Base-by-base conservation (phyloP, 2,797 vertebrate species). In the Schizopygopsis pylzovi region DNA sequence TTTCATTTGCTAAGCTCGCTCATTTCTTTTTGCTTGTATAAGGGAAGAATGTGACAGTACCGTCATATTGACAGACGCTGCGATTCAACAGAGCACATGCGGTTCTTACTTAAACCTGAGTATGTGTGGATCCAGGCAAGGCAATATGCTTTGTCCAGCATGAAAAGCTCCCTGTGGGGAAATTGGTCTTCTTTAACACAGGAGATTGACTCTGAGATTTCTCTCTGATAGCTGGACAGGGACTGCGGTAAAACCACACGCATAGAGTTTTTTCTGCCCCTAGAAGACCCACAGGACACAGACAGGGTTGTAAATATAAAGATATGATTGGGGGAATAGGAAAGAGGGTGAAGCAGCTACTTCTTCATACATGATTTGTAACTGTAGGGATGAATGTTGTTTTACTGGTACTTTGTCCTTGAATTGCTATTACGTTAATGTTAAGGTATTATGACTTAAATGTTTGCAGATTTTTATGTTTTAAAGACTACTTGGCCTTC, bases 181-280 rank as follows among this genome's bases (percentile, higher is more conserved):
- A 56, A 43, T 94, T 81, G 89, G 90, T 93, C 92, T 87, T 84
- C 92, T 91, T 91, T 91, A 85, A 89, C 90, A 89, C 86, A 16
- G 86, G 85, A 88, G 86, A 83, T 85, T 87, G 87, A 88, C 81
- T 79, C 61, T 59, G 88, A 82, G 56, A 78, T 87, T 80, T 79
- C 77, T 59, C 70, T 47, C 37, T 80, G 87, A 88, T 79, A 52
- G 85, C 88, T 82, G 68, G 67, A 78, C 54, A 45, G 83, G 79
- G 71, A 86, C 83, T 45, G 52, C 16, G n/a, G 76, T 84, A 81
- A 84, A 87, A 87, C 82, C 83, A 81, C 86, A 87, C 85, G 81
- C 79, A 78, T 22, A 65, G 52, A 79, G 76, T 85, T 86, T 90
- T 88, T 85, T 81, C 86, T 71, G 87, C 77, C 82, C 37, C 83